These are phyloP conservation scores for Eudyptes chrysolophus DNA, from an alignment of 2,113 vertebrate genomes.

Conservation along the genomic window DNA sequence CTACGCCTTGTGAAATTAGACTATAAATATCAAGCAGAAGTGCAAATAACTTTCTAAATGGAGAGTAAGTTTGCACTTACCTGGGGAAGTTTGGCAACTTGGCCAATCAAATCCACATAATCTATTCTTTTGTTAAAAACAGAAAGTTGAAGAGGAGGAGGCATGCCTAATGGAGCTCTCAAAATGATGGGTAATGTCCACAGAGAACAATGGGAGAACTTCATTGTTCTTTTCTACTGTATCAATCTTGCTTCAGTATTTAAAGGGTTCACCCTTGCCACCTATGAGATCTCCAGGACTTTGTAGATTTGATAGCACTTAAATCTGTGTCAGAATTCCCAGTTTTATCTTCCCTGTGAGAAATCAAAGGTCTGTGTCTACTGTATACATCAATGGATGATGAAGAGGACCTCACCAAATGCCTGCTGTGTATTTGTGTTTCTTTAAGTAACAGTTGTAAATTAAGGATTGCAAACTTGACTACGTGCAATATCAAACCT, in stretches of 20 bases:
- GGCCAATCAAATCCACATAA: neutral
- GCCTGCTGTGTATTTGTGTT: neutral
- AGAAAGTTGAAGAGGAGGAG: neutral
- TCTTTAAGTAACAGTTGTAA: neutral
- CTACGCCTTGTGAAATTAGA: neutral
- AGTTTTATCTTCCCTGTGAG: neutral
- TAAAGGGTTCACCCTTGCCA: neutral
- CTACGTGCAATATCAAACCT: neutral
- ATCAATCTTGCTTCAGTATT: neutral
- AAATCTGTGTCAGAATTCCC: neutral
- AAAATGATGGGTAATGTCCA: neutral
- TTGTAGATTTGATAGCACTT: constrained; percentile 6
- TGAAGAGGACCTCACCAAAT: neutral
- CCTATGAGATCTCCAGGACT: neutral
- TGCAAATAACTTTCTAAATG: neutral
- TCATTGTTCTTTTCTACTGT: neutral
- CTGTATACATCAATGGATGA: neutral
- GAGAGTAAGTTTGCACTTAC: neutral
- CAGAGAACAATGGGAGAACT: neutral
- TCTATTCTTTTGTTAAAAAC: neutral
- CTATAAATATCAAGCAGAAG: neutral
- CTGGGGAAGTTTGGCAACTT: neutral
- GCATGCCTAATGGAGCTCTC: neutral
- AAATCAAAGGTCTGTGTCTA: neutral
- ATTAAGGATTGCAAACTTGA: neutral